Conservation (phyloP, 2,113 vertebrate genomes). For the Myanophis thanlyinensis region DNA sequence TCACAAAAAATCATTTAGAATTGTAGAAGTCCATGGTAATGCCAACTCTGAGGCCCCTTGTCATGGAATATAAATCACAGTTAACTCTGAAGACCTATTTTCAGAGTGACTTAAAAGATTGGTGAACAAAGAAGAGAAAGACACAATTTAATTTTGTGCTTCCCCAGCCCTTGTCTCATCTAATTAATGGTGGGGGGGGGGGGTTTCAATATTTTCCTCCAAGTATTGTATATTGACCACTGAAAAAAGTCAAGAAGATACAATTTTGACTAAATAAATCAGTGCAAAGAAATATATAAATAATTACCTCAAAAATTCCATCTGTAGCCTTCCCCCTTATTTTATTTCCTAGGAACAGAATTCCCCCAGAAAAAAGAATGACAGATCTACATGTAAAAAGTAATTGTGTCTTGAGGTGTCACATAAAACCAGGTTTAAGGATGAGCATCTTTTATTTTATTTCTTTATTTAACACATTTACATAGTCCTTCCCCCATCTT, state of each 20-base stretch:
- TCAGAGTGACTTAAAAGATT: neutral
- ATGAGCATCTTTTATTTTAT: neutral
- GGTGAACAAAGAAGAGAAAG: neutral
- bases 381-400: neutral
- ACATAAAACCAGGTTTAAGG: neutral
- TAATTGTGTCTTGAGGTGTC: neutral
- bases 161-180: neutral
- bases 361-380: neutral
- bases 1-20: neutral
- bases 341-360: neutral
- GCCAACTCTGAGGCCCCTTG: neutral
- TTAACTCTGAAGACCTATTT: neutral
- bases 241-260: neutral
- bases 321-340: neutral
- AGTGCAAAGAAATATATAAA: neutral
- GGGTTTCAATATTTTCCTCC: neutral
- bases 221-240: neutral
- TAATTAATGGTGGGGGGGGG: neutral
- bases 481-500: neutral
- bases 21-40: neutral
- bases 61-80: neutral
- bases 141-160: neutral
- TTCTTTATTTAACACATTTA: neutral
- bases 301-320: neutral
- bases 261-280: neutral